phyloP scores from a whole-genome alignment of 92 coral and sea anemone genomes.

The Bergia puertoricense region DNA sequence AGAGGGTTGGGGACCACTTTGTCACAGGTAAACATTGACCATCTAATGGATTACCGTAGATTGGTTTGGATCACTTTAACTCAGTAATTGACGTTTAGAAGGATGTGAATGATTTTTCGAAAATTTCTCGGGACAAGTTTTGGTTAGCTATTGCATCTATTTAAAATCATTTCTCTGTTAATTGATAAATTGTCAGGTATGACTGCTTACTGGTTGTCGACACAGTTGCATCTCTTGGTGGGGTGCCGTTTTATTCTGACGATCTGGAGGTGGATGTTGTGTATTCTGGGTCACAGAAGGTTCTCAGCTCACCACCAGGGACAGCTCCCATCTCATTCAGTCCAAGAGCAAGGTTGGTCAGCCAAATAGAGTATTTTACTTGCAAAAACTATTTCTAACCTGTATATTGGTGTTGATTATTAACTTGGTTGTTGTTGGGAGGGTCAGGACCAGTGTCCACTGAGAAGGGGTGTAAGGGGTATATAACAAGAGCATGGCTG shows the following conservation, averaged over 20 bases:
- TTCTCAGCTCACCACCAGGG: slow-evolving; percentile 40
- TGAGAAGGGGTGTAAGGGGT: too few species aligned
- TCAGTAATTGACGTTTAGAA: too few species aligned
- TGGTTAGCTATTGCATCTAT: not conserved
- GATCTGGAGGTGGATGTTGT: slow-evolving; percentile 37
- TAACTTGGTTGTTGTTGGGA: too few species aligned
- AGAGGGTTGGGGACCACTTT: slow-evolving; percentile 60
- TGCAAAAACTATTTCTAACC: too few species aligned
- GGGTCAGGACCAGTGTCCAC: too few species aligned
- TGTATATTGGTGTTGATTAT: too few species aligned
- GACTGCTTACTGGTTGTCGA: slow-evolving; percentile 35
- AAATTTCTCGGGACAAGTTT: not conserved
- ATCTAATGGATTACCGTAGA: too few species aligned
- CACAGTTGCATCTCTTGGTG: slow-evolving; percentile 41
- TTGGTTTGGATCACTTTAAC: too few species aligned
- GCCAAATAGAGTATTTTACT: not conserved
- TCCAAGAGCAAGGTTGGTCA: slow-evolving; percentile 39
- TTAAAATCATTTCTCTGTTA: not conserved
- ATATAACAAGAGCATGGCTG: too few species aligned
- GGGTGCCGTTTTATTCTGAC: slow-evolving; percentile 33
- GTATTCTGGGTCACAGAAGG: slow-evolving; percentile 44
- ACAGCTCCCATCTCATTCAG: slow-evolving; percentile 44
- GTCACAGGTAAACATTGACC: slow-evolving; percentile 39
- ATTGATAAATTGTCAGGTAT: not conserved
- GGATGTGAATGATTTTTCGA: not conserved